Evolutionary conservation across 2,113 vertebrate species (phyloP).

Genomic region (Saguinus imperator): DNA sequence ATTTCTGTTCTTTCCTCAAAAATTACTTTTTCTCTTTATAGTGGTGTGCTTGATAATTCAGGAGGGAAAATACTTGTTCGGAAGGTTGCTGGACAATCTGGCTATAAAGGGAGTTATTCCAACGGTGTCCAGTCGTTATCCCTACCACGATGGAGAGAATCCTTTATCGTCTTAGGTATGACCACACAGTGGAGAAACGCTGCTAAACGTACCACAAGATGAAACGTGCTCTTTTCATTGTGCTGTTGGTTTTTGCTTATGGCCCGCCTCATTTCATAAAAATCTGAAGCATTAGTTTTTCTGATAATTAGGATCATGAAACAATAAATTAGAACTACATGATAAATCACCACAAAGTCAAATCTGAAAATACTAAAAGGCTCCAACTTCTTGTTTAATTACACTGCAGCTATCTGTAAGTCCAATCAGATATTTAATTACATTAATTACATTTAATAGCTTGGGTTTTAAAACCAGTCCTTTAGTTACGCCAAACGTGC

Average conservation of each 20-base stretch:
- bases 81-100: conserved; percentile 92
- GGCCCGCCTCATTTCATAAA: background rate
- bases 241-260: background rate
- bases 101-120: conserved; percentile 93
- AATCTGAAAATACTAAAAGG: conserved; percentile 18
- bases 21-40: conserved; percentile 74
- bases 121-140: conserved; percentile 92
- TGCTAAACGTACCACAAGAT: fast-evolving
- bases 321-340: background rate
- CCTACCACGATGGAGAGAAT: conserved; percentile 95
- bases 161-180: conserved; percentile 94
- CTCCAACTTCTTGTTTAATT: conserved; percentile 7
- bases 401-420: background rate
- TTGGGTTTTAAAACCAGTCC: conserved; percentile 4
- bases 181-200: fast-evolving
- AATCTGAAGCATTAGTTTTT: conserved; percentile 1
- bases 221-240: background rate
- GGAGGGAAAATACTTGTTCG: conserved; percentile 96
- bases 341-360: background rate
- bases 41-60: conserved; percentile 91
- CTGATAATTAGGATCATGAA: conserved; percentile 32
- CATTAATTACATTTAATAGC: background rate
- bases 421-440: conserved; percentile 24
- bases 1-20: background rate
- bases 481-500: background rate